Base-by-base conservation (phyloP, 1,140 invertebrate genomes). In the Saxidomus purpurata region DNA sequence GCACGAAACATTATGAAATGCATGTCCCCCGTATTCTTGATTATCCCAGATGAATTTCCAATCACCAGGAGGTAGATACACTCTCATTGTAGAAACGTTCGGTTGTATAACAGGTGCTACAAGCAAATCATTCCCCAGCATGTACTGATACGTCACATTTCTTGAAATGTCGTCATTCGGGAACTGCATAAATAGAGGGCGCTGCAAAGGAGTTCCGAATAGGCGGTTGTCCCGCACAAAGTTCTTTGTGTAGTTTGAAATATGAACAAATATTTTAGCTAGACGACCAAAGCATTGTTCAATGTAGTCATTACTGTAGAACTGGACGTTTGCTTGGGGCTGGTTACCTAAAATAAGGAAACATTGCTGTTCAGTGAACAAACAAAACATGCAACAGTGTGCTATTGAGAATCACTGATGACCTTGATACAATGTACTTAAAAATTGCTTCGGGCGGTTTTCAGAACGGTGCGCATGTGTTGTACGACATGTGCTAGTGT, bases 61-160 rank as follows among this genome's bases (percentile, higher is more conserved):
- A 8, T 89, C n/a, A 38, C 87, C 89, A 19, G 77, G 47, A 17
- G 93, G 93, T 8, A 91, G 84, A 52, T 90, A 93, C 4, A 90
- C 87, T 8, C n/a, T 90, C 89, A 71, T 74, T 38, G 15, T 59
- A 19, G 25, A 74, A 1, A 87, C 89, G 43, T 86, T 87, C 47
- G 92, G 47, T 19, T 92, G 28, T 22, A 95, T 85, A 0, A 96
- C 93, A 1, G 96, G 95, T 1, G 95, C 95, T 22, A 96, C 95
- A 1, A 96, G 83, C 13, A 96, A 83, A 91, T 96, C 95, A 38
- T 84, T 31, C 1, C 95, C 95, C 76, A 93, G 96, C 94, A 96
- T 91, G 82, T 95, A 96, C 89, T 96, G 93, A 81, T 95, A 95
- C 28, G 92, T 89, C 15, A 93, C 76, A 11, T 86, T 90, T 55